Percentiles rank a stretch among this genome's conserved stretches.
Evolutionary conservation across 37 sponge, comb jelly and placozoan genomes (phyloP).

Genomic region (Oopsacas minuta): DNA sequence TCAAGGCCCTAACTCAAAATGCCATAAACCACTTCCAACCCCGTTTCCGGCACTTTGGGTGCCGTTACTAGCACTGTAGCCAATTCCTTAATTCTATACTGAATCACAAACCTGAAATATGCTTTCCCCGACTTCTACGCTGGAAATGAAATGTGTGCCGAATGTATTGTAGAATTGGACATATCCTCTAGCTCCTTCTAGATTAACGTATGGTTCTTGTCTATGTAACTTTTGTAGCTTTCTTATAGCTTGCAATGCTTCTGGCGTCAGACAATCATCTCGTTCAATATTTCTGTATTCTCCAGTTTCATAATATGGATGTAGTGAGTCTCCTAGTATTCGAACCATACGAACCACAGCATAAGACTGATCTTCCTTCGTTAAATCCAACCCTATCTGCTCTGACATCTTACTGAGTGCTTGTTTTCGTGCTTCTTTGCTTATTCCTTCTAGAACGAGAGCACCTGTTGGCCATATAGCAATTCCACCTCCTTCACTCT

Average conservation of each 20-base stretch:
- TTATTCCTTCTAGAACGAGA: conserved; percentile 4
- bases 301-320: not conserved
- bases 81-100: too few relatives aligned
- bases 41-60: too few relatives aligned
- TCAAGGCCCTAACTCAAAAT: too few relatives aligned
- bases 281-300: not conserved
- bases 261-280: not conserved
- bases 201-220: not conserved
- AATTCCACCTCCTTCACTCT: not conserved
- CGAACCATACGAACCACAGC: not conserved
- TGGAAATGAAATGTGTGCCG: not conserved
- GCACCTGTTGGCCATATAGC: conserved; percentile 13
- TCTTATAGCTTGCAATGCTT: not conserved
- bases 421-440: not conserved
- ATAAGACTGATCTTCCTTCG: not conserved
- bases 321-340: not conserved
- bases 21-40: too few relatives aligned
- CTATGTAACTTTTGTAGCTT: not conserved
- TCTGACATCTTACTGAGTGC: not conserved
- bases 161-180: not conserved
- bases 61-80: too few relatives aligned
- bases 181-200: not conserved
- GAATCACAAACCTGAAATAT: conserved; percentile 5
- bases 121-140: not conserved
- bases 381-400: conserved; percentile 17